Base-by-base conservation (phyloP, 1,140 invertebrate species). In the Ptiloglossa arizonensis region DNA sequence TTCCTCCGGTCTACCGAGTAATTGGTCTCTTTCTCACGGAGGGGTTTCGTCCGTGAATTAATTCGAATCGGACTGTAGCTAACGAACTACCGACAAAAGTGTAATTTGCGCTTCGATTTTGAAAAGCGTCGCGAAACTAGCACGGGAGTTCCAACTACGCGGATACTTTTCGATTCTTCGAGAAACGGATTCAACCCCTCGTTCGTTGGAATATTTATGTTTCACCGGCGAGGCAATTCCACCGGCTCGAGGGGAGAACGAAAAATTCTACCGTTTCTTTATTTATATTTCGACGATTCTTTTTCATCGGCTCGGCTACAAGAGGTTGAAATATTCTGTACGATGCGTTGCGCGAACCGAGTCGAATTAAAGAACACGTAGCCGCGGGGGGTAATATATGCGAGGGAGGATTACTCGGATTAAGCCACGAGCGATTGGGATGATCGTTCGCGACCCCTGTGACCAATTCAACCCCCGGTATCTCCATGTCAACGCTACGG, bases 391-490 rank as follows among this genome's bases (percentile, higher is more conserved):
- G 15, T 52, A 72, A 46, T 71, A 52, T 52, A 64, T n/a, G n/a
- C 24, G 62, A 79, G 44, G 79, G 82, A 69, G 80, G 87, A 89
- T 89, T 87, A 89, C 85, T 80, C 66, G 84, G 88, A 89, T 89
- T 89, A 89, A 87, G 79, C 78, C 52, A 50, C 83, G 67, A 57
- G 69, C 76, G 73, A 86, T 82, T 60, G 68, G 44, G 44, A 69
- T 75, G 54, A 66, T 77, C 75, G 56, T 54, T 62, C 62, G 74
- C 63, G 24, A 68, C 66, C 54, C 44, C 60, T 46, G 35, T 17
- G 59, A 66, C 71, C 57, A 29, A 44, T 82, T 48, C 57, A 24
- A 8, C 15, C 68, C 50, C 48, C 50, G 1, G 11, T 32, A 38
- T 38, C 13, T 8, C 70, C 57, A 44, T 80, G 87, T 89, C 86